Percentiles rank a stretch among this genome's conserved stretches.
Conservation (phyloP, 2,888 invertebrate genomes). For the Coremacera marginata region DNA sequence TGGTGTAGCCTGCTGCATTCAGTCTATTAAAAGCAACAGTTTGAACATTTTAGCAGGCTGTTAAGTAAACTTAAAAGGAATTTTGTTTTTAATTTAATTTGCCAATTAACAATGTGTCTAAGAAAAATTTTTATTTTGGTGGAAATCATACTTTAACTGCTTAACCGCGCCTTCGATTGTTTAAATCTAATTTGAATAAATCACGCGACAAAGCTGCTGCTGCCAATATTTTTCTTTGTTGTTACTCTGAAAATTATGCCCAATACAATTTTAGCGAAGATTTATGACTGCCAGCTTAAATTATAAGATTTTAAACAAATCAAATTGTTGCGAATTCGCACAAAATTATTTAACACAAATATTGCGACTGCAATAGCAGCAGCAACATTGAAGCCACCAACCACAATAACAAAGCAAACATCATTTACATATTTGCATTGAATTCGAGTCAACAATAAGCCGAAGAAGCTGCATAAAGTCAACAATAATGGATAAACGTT, state of each 20-base stretch:
- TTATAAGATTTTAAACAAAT: not conserved
- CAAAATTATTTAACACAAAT: not conserved
- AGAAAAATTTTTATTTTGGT: too few relatives aligned
- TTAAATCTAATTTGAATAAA: not conserved
- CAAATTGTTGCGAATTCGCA: not conserved
- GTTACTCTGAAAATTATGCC: too few relatives aligned
- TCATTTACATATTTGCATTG: not conserved
- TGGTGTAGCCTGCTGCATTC: not conserved
- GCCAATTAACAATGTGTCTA: too few relatives aligned
- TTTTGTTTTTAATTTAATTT: too few relatives aligned
- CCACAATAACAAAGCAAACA: conserved; percentile 14
- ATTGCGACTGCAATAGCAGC: not conserved
- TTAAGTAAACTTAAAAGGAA: too few relatives aligned
- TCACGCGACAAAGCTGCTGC: too few relatives aligned
- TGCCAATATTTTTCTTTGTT: too few relatives aligned
- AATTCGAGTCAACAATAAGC: not conserved
- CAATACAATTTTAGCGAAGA: not conserved
- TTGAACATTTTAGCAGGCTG: not conserved
- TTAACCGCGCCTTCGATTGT: not conserved
- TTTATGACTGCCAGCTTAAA: not conserved
- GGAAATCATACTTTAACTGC: not conserved
- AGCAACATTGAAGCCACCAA: not conserved
- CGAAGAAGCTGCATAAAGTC: not conserved
- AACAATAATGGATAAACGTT: not conserved
- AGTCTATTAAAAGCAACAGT: not conserved